phyloP scores from a whole-genome alignment of 2,113 vertebrate species.

The Tachysurus fulvidraco region DNA sequence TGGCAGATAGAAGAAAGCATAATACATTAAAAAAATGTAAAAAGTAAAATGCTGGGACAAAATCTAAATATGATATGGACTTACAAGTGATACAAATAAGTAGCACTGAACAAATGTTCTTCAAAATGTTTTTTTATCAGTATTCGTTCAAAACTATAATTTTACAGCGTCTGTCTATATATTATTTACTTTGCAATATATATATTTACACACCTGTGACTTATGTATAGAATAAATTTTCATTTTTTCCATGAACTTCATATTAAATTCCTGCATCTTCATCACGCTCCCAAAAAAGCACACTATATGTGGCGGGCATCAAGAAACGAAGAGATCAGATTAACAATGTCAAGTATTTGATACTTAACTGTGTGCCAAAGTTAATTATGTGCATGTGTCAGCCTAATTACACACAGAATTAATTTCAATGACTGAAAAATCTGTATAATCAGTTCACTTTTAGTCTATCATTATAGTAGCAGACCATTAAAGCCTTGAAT shows the following conservation, averaged over 20 bases:
- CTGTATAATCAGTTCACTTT: neutral
- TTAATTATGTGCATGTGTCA: neutral
- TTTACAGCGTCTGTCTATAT: conserved; percentile 29
- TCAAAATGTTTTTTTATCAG: neutral
- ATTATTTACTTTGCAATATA: neutral
- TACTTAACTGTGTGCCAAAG: neutral
- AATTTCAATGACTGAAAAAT: neutral
- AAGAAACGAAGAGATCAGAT: neutral
- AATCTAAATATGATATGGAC: neutral
- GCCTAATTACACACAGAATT: neutral
- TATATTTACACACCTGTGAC: conserved; percentile 43
- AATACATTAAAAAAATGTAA: neutral
- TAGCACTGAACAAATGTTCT: neutral
- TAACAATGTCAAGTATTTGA: neutral
- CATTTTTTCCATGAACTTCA: conserved; percentile 15
- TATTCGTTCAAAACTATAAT: conserved; percentile 43
- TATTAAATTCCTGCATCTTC: neutral
- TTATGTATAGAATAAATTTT: conserved; percentile 38
- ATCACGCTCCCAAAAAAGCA: neutral
- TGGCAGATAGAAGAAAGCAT: neutral
- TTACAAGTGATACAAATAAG: neutral
- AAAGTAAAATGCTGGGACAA: neutral
- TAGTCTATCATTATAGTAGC: neutral
- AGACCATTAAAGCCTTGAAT: neutral
- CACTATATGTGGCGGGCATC: neutral